These are phyloP conservation scores for Mesoclemmys tuberculata DNA, from an alignment of 2,113 vertebrate species.

Conservation along the genomic window DNA sequence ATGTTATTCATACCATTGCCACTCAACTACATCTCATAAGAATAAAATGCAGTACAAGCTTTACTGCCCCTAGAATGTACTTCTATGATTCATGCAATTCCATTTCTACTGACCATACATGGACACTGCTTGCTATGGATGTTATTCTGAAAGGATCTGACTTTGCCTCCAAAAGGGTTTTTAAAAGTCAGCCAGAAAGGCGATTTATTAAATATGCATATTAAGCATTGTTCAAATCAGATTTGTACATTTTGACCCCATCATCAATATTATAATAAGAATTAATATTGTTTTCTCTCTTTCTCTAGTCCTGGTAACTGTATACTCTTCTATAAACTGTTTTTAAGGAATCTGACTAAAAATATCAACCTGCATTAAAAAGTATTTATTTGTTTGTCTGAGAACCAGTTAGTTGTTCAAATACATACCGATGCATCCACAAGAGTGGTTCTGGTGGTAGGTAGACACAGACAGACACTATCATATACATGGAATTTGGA, in stretches of 20 bases:
- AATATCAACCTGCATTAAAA: not conserved
- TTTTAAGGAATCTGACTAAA: not conserved
- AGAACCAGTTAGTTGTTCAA: not conserved
- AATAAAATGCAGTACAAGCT: not conserved
- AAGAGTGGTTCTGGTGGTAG: not conserved
- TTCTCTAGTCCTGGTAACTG: not conserved
- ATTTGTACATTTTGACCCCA: not conserved
- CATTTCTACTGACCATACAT: not conserved
- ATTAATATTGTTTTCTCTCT: not conserved
- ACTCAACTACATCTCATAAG: not conserved
- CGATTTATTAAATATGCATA: conserved; percentile 1
- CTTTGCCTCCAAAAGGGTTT: conserved; percentile 20
- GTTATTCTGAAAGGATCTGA: not conserved
- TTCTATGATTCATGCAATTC: not conserved
- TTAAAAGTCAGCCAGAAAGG: conserved; percentile 26
- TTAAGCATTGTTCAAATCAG: not conserved
- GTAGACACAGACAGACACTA: not conserved
- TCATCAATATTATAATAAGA: not conserved
- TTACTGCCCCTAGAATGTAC: not conserved
- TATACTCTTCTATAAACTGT: not conserved
- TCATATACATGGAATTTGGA: not conserved
- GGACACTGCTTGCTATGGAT: not conserved
- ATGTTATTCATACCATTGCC: not conserved
- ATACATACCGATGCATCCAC: not conserved
- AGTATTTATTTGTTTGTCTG: not conserved